A percentile compares a stretch with the other conserved stretches of the same genome.
phyloP scores from a whole-genome alignment of 2,797 vertebrate genomes.

The Tenualosa ilisha region DNA sequence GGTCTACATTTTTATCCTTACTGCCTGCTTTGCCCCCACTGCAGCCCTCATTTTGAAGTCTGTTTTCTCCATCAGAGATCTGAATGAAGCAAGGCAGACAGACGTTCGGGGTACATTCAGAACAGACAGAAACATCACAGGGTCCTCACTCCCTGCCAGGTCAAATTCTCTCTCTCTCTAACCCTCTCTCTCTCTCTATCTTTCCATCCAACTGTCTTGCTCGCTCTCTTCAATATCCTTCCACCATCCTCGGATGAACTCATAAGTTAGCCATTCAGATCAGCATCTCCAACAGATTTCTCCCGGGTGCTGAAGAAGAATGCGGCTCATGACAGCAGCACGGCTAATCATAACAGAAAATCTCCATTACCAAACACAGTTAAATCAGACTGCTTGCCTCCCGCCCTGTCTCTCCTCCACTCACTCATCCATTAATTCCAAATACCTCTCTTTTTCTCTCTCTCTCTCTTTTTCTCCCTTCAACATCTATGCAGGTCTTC shows the following conservation, averaged over 20 bases:
- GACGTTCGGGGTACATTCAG: background rate
- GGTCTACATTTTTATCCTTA: background rate
- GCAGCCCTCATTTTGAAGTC: background rate
- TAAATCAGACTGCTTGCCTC: background rate
- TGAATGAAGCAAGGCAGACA: constrained; percentile 6
- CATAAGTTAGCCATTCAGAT: constrained; percentile 12
- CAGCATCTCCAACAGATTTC: constrained; percentile 11
- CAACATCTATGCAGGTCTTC: background rate
- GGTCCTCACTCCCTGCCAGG: constrained; percentile 21
- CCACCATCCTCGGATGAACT: constrained; percentile 1
- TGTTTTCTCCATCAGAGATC: constrained; percentile 13
- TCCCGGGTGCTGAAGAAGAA: background rate
- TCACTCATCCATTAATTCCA: background rate
- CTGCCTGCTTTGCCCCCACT: background rate
- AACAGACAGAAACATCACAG: constrained; percentile 16
- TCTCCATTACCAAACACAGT: background rate
- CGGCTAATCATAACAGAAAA: background rate
- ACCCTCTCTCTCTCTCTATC: background rate
- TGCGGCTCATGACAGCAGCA: constrained; percentile 1
- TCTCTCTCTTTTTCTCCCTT: background rate
- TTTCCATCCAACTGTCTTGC: background rate
- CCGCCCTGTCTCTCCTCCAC: background rate
- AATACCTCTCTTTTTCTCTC: background rate
- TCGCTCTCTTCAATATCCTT: background rate
- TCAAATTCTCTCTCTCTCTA: constrained; percentile 9